Evolutionary conservation across 2,113 vertebrate species (phyloP).

Genomic region (zebrafish (Danio rerio)): DNA sequence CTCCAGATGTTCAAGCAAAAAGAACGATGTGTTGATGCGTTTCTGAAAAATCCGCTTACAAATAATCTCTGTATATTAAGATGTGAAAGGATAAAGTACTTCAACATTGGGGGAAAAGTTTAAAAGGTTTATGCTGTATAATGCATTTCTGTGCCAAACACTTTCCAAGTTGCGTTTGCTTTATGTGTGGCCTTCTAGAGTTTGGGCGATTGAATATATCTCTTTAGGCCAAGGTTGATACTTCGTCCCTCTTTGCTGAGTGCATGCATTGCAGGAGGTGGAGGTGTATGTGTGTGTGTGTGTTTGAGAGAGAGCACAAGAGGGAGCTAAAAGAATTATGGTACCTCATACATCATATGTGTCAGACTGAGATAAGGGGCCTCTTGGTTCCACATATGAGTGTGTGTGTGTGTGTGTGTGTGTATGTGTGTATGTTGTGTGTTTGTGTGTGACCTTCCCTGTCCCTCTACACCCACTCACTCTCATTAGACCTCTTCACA

Average conservation of each 20-base stretch:
- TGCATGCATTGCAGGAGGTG: conserved; percentile 26
- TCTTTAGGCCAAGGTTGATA: conserved; percentile 52
- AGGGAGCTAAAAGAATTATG: conserved; percentile 50
- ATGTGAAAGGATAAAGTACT: neutral
- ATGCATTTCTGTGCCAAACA: neutral
- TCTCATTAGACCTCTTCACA: conserved; percentile 54
- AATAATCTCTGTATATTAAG: neutral
- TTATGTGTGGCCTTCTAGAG: neutral
- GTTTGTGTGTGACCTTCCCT: conserved; percentile 44
- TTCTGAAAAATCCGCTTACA: neutral
- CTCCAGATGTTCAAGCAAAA: neutral
- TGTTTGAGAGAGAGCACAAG: conserved; percentile 15
- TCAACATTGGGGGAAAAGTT: neutral
- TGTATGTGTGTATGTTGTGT: conserved; percentile 39
- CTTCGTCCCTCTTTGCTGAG: conserved; percentile 42
- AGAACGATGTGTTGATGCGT: neutral
- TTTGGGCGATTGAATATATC: conserved; percentile 23
- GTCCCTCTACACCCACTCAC: conserved; percentile 48
- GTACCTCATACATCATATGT: conserved; percentile 54
- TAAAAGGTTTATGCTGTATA: neutral
- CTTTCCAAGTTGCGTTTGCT: neutral
- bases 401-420: conserved; percentile 33
- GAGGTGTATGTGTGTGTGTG: conserved; percentile 29
- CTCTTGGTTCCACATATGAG: neutral
- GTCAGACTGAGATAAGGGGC: conserved; percentile 49